These are phyloP conservation scores for Anhinga anhinga DNA, from an alignment of 2,113 vertebrate genomes.

Conservation along the genomic window DNA sequence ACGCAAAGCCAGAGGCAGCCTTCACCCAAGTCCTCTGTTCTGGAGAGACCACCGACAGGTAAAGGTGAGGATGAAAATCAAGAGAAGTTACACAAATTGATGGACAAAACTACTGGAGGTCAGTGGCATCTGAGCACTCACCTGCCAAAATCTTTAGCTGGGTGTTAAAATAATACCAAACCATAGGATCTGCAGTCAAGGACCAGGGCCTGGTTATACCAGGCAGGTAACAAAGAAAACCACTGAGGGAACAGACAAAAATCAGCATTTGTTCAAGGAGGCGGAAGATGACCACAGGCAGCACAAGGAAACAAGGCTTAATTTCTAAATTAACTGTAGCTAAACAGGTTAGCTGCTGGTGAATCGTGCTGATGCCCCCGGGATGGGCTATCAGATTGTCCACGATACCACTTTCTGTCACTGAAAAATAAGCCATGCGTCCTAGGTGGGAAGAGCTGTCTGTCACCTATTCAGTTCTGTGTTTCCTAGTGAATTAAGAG, in stretches of 20 bases:
- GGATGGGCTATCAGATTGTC: neutral
- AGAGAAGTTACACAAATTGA: neutral
- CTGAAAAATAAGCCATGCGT: neutral
- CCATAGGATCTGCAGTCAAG: neutral
- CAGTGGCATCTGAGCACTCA: no score
- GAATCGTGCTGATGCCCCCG: accelerated
- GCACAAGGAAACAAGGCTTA: neutral
- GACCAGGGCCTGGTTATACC: neutral
- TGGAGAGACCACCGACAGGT: neutral
- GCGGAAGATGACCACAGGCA: neutral
- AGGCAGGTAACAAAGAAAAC: neutral
- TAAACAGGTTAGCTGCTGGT: neutral
- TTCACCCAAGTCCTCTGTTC: neutral
- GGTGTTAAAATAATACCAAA: neutral
- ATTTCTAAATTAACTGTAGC: neutral
- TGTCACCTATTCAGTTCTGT: neutral
- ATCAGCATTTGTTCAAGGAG: neutral
- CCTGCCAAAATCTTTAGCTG: neutral
- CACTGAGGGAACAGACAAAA: neutral
- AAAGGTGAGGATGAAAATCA: slow-evolving; percentile 37
- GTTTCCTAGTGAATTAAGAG: neutral
- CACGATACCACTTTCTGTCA: neutral
- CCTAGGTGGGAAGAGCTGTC: neutral
- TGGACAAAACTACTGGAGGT: neutral
- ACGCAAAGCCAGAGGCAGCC: neutral